phyloP scores from a whole-genome alignment of 2,113 vertebrate genomes.

The Girardinichthys multiradiatus region DNA sequence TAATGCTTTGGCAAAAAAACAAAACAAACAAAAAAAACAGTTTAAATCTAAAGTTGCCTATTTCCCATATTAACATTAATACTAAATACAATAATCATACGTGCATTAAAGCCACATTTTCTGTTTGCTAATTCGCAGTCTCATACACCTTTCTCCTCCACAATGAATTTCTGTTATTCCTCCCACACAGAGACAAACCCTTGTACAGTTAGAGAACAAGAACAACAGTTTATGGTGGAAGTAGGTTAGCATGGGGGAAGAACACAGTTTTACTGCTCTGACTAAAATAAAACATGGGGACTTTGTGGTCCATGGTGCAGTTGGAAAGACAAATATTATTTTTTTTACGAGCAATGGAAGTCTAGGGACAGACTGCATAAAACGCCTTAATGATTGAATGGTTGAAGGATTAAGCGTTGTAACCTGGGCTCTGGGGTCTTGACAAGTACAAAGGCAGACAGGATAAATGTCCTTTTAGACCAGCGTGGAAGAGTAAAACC shows the following conservation, averaged over 20 bases:
- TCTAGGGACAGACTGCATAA: constrained; percentile 71
- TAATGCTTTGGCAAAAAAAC: no score
- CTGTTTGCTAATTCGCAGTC: constrained; percentile 42
- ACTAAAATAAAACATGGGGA: constrained; percentile 81
- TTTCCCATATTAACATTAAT: no score
- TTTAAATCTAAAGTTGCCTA: no score
- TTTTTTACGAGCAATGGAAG: constrained; percentile 80
- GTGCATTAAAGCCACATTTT: no score
- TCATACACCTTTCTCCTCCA: constrained; percentile 64
- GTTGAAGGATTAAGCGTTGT: constrained; percentile 82
- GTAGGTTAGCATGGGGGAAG: constrained; percentile 60
- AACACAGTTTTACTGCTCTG: constrained; percentile 77
- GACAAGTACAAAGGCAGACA: constrained; percentile 38
- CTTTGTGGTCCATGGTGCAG: constrained; percentile 83
- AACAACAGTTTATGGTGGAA: constrained; percentile 60
- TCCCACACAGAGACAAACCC: constrained; percentile 19
- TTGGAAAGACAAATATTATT: constrained; percentile 86
- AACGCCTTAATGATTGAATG: constrained; percentile 80
- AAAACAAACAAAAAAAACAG: no score
- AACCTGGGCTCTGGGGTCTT: constrained; percentile 57
- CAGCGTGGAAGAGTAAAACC: constrained; percentile 43
- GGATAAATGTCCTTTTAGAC: constrained; percentile 43
- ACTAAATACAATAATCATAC: no score
- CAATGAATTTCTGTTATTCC: constrained; percentile 49
- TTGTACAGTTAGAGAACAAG: constrained; percentile 54